A percentile compares a stretch with the other conserved stretches of the same genome.
Conservation (phyloP, 2,797 vertebrate species). For the Poecilia velifera region DNA sequence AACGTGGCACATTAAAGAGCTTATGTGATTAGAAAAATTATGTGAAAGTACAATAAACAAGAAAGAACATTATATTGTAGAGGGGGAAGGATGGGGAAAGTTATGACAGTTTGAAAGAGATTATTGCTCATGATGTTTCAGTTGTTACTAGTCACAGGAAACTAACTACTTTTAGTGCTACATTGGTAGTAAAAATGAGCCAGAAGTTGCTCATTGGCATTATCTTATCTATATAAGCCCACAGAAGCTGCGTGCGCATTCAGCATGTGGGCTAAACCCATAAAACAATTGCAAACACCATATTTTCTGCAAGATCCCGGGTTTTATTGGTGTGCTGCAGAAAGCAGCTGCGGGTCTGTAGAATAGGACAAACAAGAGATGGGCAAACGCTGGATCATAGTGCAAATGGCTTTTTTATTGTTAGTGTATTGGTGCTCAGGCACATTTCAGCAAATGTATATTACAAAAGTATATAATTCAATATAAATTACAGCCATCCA, state of each 20-base stretch:
- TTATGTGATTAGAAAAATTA: not conserved
- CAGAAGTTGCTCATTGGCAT: not conserved
- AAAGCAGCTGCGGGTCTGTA: slow-evolving; percentile 1
- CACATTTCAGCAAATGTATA: not conserved
- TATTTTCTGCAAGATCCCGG: slow-evolving; percentile 3
- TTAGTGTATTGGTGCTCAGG: not conserved
- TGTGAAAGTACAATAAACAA: not conserved
- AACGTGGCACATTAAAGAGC: not conserved
- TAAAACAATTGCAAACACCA: slow-evolving; percentile 10
- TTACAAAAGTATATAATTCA: too few relatives aligned
- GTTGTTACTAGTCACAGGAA: not conserved
- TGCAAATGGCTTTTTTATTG: not conserved
- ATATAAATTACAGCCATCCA: too few relatives aligned
- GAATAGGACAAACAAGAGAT: not conserved
- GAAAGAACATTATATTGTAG: not conserved
- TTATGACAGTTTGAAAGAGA: not conserved
- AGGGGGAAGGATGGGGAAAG: not conserved
- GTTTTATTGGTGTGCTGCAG: not conserved
- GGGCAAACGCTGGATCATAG: not conserved
- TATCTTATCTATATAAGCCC: slow-evolving; percentile 9
- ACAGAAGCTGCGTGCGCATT: slow-evolving; percentile 1
- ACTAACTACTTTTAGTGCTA: not conserved
- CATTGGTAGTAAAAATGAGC: not conserved
- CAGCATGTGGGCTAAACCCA: not conserved
- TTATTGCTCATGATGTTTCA: not conserved